A percentile compares a stretch with the other conserved stretches of the same genome.
These are phyloP conservation scores for Eueremaeus valkanovi DNA, from an alignment of 2,888 invertebrate species.

Conservation along the genomic window DNA sequence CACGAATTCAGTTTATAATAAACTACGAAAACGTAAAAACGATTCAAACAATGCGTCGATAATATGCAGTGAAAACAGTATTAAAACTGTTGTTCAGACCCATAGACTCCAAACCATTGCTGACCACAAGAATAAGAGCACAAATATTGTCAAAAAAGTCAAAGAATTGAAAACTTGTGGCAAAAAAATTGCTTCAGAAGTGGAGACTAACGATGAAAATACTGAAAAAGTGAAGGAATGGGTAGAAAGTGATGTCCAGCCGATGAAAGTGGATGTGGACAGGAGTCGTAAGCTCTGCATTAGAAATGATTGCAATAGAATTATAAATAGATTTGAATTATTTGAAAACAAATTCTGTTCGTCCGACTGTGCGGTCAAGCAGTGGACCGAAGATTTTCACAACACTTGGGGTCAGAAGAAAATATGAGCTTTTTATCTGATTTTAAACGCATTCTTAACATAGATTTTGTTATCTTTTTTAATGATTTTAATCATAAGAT, in stretches of 20 bases:
- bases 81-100: neutral
- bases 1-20: neutral
- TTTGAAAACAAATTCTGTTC: slow-evolving; percentile 23
- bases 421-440: neutral
- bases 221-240: neutral
- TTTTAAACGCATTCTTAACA: neutral
- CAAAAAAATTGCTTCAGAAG: neutral
- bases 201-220: neutral
- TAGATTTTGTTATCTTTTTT: too few relatives aligned
- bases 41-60: neutral
- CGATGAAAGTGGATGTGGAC: slow-evolving; percentile 3
- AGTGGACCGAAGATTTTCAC: slow-evolving; percentile 28
- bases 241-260: neutral
- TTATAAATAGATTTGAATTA: neutral
- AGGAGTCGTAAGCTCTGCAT: neutral
- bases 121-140: neutral
- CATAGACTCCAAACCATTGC: neutral
- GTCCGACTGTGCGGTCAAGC: slow-evolving; percentile 5
- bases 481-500: too few relatives aligned
- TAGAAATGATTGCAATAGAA: neutral
- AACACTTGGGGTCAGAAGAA: slow-evolving; percentile 2
- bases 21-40: slow-evolving; percentile 11
- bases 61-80: neutral
- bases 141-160: neutral
- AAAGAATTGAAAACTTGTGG: neutral